These are phyloP conservation scores for Tipula lateralis DNA, from an alignment of 2,888 invertebrate genomes.

Conservation along the genomic window DNA sequence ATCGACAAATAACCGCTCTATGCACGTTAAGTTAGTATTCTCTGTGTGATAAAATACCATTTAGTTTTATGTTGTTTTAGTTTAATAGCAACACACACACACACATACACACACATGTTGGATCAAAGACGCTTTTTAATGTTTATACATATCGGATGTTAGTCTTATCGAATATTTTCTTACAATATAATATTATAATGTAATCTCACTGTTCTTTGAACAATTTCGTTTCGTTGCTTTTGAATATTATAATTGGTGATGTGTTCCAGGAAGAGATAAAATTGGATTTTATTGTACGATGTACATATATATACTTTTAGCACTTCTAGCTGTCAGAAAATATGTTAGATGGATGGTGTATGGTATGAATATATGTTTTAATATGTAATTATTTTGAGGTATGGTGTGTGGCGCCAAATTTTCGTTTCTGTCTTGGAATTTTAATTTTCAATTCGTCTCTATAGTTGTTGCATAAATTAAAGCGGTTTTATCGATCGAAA, in stretches of 20 bases:
- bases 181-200: neutral
- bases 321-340: neutral
- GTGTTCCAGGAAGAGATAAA: neutral
- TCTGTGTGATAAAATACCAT: neutral
- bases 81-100: neutral
- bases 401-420: neutral
- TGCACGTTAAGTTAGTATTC: neutral
- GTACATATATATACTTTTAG: neutral
- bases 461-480: neutral
- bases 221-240: neutral
- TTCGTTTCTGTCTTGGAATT: neutral
- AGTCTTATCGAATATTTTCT: neutral
- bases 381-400: neutral
- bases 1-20: neutral
- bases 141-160: neutral
- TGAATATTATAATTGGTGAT: neutral
- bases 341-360: neutral
- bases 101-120: neutral
- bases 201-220: neutral
- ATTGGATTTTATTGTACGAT: neutral
- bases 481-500: too few relatives aligned
- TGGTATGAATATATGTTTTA: neutral
- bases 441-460: neutral
- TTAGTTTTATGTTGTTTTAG: neutral
- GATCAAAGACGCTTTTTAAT: constrained; percentile 1